These are phyloP conservation scores for Tetrapedia diversipes DNA, from an alignment of 2,888 invertebrate genomes.

Conservation along the genomic window DNA sequence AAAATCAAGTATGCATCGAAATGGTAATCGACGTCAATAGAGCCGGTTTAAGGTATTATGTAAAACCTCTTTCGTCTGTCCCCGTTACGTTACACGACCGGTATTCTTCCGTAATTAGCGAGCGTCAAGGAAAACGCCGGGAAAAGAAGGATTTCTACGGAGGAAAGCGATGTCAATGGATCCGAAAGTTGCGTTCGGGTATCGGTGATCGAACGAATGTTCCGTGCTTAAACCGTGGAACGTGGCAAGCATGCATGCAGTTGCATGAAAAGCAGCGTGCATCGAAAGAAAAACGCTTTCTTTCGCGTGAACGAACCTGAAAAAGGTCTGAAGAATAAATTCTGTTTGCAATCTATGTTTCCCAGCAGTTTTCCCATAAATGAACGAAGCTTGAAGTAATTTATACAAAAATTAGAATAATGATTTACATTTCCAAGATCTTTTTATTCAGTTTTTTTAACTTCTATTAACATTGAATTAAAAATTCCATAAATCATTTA, in stretches of 20 bases:
- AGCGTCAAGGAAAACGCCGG: constrained; percentile 15
- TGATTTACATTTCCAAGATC: too few species aligned
- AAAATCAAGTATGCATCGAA: neutral
- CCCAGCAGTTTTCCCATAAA: too few species aligned
- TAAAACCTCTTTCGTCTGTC: constrained; percentile 39
- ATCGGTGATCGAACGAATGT: neutral
- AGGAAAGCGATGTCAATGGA: constrained; percentile 61
- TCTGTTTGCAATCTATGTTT: too few species aligned
- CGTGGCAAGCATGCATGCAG: neutral
- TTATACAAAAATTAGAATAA: too few species aligned
- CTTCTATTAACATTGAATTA: too few species aligned
- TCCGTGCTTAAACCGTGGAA: neutral
- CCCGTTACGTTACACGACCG: constrained; percentile 38
- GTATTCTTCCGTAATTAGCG: constrained; percentile 56
- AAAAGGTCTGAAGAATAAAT: too few species aligned
- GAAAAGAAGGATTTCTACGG: constrained; percentile 59
- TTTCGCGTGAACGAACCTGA: neutral
- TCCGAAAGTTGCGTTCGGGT: constrained; percentile 20
- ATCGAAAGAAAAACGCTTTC: constrained; percentile 15
- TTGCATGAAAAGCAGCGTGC: constrained; percentile 10
- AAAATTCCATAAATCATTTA: too few species aligned
- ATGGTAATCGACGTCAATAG: neutral
- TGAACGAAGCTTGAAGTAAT: too few species aligned
- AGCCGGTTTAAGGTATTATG: constrained; percentile 34
- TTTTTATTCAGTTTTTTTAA: too few species aligned